Base-by-base conservation (phyloP, 2,888 invertebrate species). In the Amaurobius ferox region DNA sequence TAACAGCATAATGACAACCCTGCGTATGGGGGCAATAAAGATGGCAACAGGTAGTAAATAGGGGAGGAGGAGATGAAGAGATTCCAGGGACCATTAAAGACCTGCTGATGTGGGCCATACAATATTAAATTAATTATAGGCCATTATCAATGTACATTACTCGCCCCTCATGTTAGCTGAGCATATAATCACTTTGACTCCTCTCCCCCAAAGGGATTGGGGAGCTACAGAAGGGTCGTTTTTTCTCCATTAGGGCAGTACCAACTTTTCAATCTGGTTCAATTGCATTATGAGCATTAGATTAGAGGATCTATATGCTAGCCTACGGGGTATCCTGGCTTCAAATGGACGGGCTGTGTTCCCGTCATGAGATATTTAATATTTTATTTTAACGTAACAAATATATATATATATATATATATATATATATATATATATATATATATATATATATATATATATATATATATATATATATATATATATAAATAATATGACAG, bases 71-170 rank as follows among this genome's bases (percentile, higher is more conserved):
- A n/a, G 72, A 70, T 70, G 70, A 23, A 61, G 40, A 35, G 64
- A 40, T 40, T 29, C 29, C 61, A 23, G 44, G 39, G 72, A 55
- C 72, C 77, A 72, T 77, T 77, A 77, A 40, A 62, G 48, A 28
- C 35, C 26, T 55, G 71, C 19, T 55, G 55, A 19, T 55, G 16
- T 23, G 55, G 55, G 55, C 55, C 55, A 55, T 55, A 55, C 16
- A 61, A 64, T 64, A 55, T 39, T 85, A 77, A 85, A 85, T 85
- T 85, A 85, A 85, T 85, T 85, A 85, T 30, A 55, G 77, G 9
- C 83, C 71, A 85, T 85, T 85, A 85, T 77, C 66, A 61, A 44
- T 55, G 70, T 40, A n/a, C n/a, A 32, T 30, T 71, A 23, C 67
- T 26, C 64, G 29, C 77, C 83, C 66, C 67, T 39, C 40, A 39